These are phyloP conservation scores for Anastrepha ludens DNA, from an alignment of 1,140 invertebrate genomes.

Conservation along the genomic window DNA sequence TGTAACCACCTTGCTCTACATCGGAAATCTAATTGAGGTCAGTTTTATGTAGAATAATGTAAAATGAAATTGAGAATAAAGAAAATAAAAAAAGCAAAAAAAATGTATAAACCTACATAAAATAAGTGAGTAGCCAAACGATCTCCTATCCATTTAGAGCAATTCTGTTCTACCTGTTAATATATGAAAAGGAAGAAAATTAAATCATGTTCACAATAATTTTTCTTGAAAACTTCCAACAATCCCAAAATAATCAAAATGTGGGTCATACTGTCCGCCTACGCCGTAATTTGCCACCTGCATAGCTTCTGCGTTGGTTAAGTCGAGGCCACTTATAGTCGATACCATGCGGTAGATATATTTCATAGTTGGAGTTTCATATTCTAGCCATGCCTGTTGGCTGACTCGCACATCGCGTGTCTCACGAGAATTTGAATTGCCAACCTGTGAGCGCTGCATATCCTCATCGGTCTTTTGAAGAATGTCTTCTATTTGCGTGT, in stretches of 20 bases:
- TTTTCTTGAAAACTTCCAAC: conserved; percentile 16
- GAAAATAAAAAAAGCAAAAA: too few relatives aligned
- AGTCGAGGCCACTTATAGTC: conserved; percentile 87
- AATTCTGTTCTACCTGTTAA: not conserved
- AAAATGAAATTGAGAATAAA: not conserved
- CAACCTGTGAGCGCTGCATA: conserved; percentile 86
- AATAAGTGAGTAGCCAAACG: conserved; percentile 69
- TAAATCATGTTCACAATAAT: not conserved
- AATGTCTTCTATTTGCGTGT: conserved; percentile 87
- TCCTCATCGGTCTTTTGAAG: conserved; percentile 86
- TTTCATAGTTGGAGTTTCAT: conserved; percentile 85
- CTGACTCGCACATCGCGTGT: conserved; percentile 91
- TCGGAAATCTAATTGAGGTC: conserved; percentile 86
- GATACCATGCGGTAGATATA: conserved; percentile 81
- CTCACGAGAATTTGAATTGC: conserved; percentile 83
- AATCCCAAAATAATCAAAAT: conserved; percentile 77
- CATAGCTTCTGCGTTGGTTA: conserved; percentile 79
- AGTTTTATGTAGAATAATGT: not conserved
- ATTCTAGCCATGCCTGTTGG: conserved; percentile 96
- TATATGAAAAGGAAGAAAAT: not conserved
- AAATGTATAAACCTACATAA: conserved; percentile 62
- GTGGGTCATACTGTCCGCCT: conserved; percentile 83
- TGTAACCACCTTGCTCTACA: conserved; percentile 94
- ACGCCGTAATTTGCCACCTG: conserved; percentile 83
- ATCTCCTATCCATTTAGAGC: conserved; percentile 59